These are phyloP conservation scores for Seriola dumerili DNA, from an alignment of 2,113 vertebrate genomes.

Conservation along the genomic window DNA sequence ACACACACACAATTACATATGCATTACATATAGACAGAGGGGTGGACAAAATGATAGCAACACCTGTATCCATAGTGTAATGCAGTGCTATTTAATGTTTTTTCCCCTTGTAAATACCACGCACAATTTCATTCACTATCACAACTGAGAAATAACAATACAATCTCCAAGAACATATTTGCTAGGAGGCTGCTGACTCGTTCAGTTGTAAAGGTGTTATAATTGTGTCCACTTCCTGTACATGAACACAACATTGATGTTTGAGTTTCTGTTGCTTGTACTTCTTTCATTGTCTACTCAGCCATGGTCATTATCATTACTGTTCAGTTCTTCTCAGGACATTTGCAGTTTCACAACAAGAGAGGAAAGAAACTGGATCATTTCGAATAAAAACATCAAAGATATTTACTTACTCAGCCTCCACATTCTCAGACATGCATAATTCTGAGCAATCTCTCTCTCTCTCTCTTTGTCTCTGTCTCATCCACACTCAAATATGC, in stretches of 20 bases:
- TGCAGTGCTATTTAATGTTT: background rate
- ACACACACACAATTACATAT: background rate
- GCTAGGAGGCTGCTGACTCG: background rate
- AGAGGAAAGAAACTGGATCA: background rate
- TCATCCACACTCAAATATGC: no score
- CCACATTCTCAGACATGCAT: background rate
- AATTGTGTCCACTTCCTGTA: no score
- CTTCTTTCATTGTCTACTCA: no score
- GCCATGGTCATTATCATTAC: background rate
- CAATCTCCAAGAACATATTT: background rate
- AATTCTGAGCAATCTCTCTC: background rate
- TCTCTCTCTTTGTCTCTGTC: background rate
- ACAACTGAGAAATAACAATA: background rate
- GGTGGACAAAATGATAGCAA: background rate
- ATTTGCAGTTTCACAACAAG: background rate
- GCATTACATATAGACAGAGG: background rate
- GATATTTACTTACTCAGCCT: conserved; percentile 4
- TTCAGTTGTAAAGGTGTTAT: background rate
- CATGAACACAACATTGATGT: no score
- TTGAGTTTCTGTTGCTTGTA: no score
- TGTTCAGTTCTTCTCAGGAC: background rate
- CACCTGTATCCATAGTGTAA: background rate
- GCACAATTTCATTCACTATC: background rate
- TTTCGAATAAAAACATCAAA: background rate
- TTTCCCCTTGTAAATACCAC: background rate